phyloP scores from a whole-genome alignment of 2,113 vertebrate species.

The Gymnarchus niloticus region DNA sequence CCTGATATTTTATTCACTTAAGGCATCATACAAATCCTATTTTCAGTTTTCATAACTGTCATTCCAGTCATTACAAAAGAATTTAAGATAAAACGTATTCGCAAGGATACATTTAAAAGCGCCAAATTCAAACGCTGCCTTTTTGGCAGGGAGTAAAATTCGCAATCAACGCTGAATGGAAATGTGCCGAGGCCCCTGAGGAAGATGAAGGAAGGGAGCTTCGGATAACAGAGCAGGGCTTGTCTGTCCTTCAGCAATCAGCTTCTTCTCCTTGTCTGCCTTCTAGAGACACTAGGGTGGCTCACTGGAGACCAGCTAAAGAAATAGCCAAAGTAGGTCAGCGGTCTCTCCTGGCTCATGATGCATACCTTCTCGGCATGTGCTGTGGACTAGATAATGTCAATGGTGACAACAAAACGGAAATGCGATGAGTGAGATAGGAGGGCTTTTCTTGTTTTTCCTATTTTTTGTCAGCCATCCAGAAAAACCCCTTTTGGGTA shows the following conservation, averaged over 20 bases:
- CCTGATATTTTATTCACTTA: not conserved
- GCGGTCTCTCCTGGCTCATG: conserved; percentile 31
- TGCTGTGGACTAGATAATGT: conserved; percentile 31
- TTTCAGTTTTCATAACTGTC: not conserved
- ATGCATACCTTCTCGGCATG: conserved; percentile 22
- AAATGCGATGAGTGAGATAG: conserved; percentile 23
- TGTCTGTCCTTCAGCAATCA: conserved; percentile 35
- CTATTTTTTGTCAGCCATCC: no score
- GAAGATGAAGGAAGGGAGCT: not conserved
- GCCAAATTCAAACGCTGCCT: not conserved
- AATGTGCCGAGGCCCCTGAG: not conserved
- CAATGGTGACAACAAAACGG: conserved; percentile 34
- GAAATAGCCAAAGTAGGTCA: conserved; percentile 55
- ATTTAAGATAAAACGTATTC: not conserved
- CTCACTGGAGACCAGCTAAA: conserved; percentile 32
- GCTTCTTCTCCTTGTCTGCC: conserved; percentile 27
- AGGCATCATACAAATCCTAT: not conserved
- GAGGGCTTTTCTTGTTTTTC: conserved; percentile 25
- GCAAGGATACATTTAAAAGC: not conserved
- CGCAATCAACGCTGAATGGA: not conserved
- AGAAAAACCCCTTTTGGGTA: conserved; percentile 6
- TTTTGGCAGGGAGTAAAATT: not conserved
- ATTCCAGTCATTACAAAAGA: not conserved
- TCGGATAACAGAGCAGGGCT: conserved; percentile 27
- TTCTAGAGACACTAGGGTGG: conserved; percentile 32